Evolutionary conservation across 2,113 vertebrate genomes (phyloP), one percentile per base, ranked within the genome.

Genomic region (Glaucidium brasilianum): DNA sequence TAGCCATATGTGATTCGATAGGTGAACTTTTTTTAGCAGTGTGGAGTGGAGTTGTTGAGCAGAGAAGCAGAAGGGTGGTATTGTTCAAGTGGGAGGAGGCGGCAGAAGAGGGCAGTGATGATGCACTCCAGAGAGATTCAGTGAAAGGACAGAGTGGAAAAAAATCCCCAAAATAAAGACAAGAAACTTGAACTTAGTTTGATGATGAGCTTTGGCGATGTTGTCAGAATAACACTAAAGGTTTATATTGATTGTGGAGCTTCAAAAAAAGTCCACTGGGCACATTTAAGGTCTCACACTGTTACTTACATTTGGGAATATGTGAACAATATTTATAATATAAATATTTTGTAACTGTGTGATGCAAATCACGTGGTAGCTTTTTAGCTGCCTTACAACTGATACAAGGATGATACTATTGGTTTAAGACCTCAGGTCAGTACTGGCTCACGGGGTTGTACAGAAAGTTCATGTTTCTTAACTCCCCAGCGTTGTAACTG

Each of bases 171-270:
- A 55, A 76, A 13, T 34, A 76, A 67, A 17, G 39, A 41, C 25
- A 58, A 74, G 83, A 74, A 94, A 78, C 79, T 87, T 94, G 94
- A 92, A 63, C 76, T 88, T 26, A 22, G 7, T 9, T 43, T 58
- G 11, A 12, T 53, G 74, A n/a, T 49, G 34, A 39, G 39, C 39
- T 39, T 12, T 39, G 58, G 20, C n/a, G 32, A 0, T 5, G 6
- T 17, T 85, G 37, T 75, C 49, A 50, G 72, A 89, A 5, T 29
- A 55, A 15, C 18, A 3, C 15, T 49, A 6, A 16, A 20, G 25
- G 27, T 55, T 77, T 74, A 8, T 13, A 5, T 14, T 29, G 47
- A 12, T 39, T 12, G 1, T 35, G 75, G 23, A 47, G 45, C 14
- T 11, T 11, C 56, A 34, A 39, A 59, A 56, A 27, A 58, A 6